A percentile compares a stretch with the other conserved stretches of the same genome.
Conservation (phyloP, 2,113 vertebrate genomes). For the human region DNA sequence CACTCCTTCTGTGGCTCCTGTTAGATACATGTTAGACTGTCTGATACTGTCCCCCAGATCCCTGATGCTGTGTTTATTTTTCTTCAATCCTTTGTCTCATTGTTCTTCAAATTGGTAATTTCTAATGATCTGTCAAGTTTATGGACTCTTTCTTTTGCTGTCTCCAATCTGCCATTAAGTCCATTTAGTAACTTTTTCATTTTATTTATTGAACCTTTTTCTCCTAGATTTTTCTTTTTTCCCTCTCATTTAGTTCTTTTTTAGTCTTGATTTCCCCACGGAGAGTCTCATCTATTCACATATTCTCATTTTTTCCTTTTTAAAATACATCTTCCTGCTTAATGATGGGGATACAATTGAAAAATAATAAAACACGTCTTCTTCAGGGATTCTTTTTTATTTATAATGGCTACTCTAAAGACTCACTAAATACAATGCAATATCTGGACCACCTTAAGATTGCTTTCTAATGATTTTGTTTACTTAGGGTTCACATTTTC, state of each 20-base stretch:
- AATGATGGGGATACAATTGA: too few relatives aligned
- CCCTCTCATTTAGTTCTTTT: not conserved
- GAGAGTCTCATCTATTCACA: not conserved
- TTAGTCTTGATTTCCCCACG: not conserved
- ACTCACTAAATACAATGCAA: not conserved
- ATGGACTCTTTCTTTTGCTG: not conserved
- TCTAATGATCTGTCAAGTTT: conserved; percentile 21
- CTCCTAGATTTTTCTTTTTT: not conserved
- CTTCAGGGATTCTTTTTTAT: not conserved
- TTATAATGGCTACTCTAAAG: not conserved
- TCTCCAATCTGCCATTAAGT: not conserved
- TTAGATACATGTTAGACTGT: not conserved
- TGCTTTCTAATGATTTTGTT: conserved; percentile 6
- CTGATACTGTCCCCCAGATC: not conserved
- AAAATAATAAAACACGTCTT: not conserved
- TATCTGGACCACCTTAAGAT: conserved; percentile 5
- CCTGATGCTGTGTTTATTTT: not conserved
- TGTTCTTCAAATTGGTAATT: conserved; percentile 40
- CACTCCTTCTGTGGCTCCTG: not conserved
- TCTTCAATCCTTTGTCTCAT: not conserved
- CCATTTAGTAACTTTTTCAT: not conserved
- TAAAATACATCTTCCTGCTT: not conserved
- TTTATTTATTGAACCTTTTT: not conserved
- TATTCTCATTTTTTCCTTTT: not conserved
- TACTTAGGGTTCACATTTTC: not conserved